phyloP scores from a whole-genome alignment of 2,113 vertebrate genomes.

The Lophura nycthemera region DNA sequence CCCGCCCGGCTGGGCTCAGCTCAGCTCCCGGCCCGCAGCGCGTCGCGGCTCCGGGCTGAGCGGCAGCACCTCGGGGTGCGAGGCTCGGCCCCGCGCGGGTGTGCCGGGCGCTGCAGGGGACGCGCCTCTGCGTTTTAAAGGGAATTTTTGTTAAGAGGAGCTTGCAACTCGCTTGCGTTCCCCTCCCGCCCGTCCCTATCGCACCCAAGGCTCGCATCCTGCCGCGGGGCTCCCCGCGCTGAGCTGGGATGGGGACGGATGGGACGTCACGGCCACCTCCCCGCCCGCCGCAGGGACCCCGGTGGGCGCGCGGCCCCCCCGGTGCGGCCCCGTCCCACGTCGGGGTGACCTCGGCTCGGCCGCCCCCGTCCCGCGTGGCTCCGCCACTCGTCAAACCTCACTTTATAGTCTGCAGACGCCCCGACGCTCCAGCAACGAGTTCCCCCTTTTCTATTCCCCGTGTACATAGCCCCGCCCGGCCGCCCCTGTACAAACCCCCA shows the following conservation, averaged over 20 bases:
- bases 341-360: background rate
- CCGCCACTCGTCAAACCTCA: constrained; percentile 69
- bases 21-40: too few species aligned
- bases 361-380: background rate
- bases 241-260: background rate
- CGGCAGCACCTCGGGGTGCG: too few species aligned
- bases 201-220: background rate
- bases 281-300: background rate
- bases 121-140: constrained; percentile 51
- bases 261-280: background rate
- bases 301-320: background rate
- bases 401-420: constrained; percentile 75
- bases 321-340: background rate
- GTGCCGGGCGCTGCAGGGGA: constrained; percentile 7
- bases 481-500: constrained; percentile 65
- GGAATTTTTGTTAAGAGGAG: constrained; percentile 66
- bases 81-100: too few species aligned
- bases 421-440: constrained; percentile 54
- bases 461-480: constrained; percentile 72
- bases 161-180: constrained; percentile 52
- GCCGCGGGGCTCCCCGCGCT: background rate
- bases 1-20: background rate
- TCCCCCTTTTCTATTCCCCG: constrained; percentile 79
- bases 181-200: background rate
- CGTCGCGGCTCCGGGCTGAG: too few species aligned